phyloP scores from a whole-genome alignment of 2,888 invertebrate genomes.

The Sisyra terminalis region DNA sequence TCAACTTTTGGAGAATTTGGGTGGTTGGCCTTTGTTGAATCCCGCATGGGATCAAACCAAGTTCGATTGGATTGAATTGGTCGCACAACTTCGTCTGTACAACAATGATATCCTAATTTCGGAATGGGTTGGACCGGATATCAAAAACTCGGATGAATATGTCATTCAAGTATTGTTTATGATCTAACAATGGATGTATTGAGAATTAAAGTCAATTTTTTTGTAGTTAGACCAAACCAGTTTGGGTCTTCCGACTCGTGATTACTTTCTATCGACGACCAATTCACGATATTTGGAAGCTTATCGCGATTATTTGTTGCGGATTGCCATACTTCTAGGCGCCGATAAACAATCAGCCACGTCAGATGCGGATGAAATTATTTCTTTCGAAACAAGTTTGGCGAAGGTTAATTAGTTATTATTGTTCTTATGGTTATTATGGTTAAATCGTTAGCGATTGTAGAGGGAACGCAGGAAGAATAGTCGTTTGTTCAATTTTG shows the following conservation, averaged over 20 bases:
- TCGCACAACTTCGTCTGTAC: slow-evolving; percentile 57
- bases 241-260: slow-evolving; percentile 56
- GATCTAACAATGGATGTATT: no score
- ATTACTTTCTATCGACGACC: slow-evolving; percentile 54
- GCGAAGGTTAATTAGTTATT: slow-evolving; percentile 30
- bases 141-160: slow-evolving; percentile 81
- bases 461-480: no score
- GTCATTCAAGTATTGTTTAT: slow-evolving; percentile 47
- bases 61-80: slow-evolving; percentile 57
- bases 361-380: slow-evolving; percentile 50
- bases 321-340: slow-evolving; percentile 56
- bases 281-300: slow-evolving; percentile 53
- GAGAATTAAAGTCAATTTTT: slow-evolving; percentile 5
- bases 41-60: slow-evolving; percentile 41
- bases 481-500: no score
- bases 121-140: slow-evolving; percentile 84
- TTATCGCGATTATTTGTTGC: slow-evolving; percentile 61
- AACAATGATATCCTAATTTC: slow-evolving; percentile 78
- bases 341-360: slow-evolving; percentile 43
- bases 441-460: not conserved
- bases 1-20: slow-evolving; percentile 49
- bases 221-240: slow-evolving; percentile 75
- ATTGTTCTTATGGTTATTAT: not conserved
- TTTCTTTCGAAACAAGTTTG: slow-evolving; percentile 64
- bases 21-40: slow-evolving; percentile 77